Evolutionary conservation across 1,140 invertebrate genomes (phyloP).

Genomic region (Drosophila tani): DNA sequence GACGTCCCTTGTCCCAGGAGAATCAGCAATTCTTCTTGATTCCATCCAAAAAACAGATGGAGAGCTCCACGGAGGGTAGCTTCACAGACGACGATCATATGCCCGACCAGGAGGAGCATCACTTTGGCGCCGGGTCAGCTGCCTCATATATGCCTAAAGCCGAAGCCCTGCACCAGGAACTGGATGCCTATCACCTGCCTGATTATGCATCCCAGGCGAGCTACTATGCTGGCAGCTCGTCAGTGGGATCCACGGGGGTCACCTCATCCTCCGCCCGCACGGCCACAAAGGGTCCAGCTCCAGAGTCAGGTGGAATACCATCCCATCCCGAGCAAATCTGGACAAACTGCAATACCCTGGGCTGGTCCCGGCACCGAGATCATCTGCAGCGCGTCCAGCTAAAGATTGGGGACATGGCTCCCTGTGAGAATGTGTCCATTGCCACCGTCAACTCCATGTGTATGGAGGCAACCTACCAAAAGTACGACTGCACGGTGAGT

Average conservation of each 20-base stretch:
- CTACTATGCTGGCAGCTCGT: slow-evolving; percentile 57
- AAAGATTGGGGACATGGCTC: slow-evolving; percentile 90
- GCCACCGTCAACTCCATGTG: slow-evolving; percentile 92
- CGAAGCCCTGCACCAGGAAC: slow-evolving; percentile 70
- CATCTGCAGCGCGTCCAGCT: slow-evolving; percentile 92
- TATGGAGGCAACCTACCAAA: slow-evolving; percentile 91
- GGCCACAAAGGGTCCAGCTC: slow-evolving; percentile 41
- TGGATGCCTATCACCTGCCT: slow-evolving; percentile 70
- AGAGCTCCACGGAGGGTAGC: slow-evolving; percentile 38
- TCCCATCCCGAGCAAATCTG: slow-evolving; percentile 67
- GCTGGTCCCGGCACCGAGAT: slow-evolving; percentile 93
- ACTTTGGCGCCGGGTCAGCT: slow-evolving; percentile 31
- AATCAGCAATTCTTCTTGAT: slow-evolving; percentile 81
- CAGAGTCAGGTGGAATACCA: no score
- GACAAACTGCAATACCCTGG: slow-evolving; percentile 91
- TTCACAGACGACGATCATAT: slow-evolving; percentile 18
- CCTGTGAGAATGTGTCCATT: slow-evolving; percentile 93
- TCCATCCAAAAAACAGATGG: slow-evolving; percentile 52
- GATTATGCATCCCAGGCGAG: slow-evolving; percentile 74
- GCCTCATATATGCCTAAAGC: slow-evolving; percentile 76
- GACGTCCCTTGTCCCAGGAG: slow-evolving; percentile 64
- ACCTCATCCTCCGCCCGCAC: slow-evolving; percentile 26
- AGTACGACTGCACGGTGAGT: slow-evolving; percentile 92
- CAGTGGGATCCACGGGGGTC: neutral
- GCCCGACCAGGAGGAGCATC: slow-evolving; percentile 22